These are phyloP conservation scores for Cryptoprocta ferox DNA, from an alignment of 2,797 vertebrate genomes.

Conservation along the genomic window DNA sequence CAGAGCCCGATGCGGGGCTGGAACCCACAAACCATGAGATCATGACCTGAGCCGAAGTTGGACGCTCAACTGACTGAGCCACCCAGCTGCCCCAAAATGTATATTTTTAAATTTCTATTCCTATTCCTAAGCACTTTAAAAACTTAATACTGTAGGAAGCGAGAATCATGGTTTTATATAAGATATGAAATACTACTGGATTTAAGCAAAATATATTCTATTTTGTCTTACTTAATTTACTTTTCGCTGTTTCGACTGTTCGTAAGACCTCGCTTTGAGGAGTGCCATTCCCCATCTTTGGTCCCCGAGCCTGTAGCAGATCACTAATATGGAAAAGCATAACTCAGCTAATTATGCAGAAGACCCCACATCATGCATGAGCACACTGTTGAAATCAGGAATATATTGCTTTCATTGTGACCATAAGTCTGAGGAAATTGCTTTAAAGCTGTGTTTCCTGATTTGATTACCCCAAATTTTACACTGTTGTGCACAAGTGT, in stretches of 20 bases:
- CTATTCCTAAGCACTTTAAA: background rate
- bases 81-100: background rate
- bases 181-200: background rate
- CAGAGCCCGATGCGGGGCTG: too few species aligned
- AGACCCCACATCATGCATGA: accelerated
- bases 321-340: background rate
- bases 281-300: background rate
- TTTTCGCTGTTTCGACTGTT: background rate
- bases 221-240: background rate
- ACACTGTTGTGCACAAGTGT: constrained; percentile 50
- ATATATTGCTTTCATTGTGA: background rate
- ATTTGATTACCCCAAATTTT: constrained; percentile 67
- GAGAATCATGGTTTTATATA: background rate
- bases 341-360: background rate
- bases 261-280: accelerated
- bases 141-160: background rate
- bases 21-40: too few species aligned
- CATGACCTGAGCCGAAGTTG: too few species aligned
- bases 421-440: constrained; percentile 46
- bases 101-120: background rate
- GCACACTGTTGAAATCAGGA: background rate
- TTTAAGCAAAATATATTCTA: background rate
- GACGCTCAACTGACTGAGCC: too few species aligned
- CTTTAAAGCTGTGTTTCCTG: constrained; percentile 54
- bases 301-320: background rate